Conservation (phyloP, 1,140 invertebrate species). For the Anastrepha obliqua region DNA sequence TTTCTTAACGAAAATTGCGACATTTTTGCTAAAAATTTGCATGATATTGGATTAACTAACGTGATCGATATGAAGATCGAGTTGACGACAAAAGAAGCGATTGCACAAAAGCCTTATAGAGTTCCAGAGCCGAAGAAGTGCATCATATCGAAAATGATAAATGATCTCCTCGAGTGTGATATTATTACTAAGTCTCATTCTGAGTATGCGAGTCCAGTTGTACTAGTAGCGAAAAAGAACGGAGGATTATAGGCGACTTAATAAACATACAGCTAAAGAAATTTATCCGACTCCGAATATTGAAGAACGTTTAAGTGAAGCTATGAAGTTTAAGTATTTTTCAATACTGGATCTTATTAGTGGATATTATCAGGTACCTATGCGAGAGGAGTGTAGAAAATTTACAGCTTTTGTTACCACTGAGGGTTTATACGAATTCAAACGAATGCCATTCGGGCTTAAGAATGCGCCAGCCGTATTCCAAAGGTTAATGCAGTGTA, state of each 20-base stretch:
- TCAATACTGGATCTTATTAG: too few relatives aligned
- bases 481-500: conserved; percentile 61
- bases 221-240: too few relatives aligned
- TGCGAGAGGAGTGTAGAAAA: too few relatives aligned
- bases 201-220: conserved; percentile 1
- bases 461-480: conserved; percentile 65
- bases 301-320: too few relatives aligned
- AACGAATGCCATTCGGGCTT: conserved; percentile 73
- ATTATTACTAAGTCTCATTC: too few relatives aligned
- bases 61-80: conserved; percentile 24
- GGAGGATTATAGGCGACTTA: too few relatives aligned
- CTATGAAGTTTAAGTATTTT: too few relatives aligned
- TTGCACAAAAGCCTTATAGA: conserved; percentile 51
- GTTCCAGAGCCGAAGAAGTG: conserved; percentile 53
- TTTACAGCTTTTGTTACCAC: conserved; percentile 50
- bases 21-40: neutral
- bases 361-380: too few relatives aligned
- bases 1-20: conserved; percentile 13
- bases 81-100: neutral
- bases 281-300: too few relatives aligned
- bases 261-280: too few relatives aligned
- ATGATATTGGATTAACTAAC: neutral
- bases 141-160: neutral
- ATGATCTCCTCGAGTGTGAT: too few relatives aligned
- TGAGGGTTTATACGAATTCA: conserved; percentile 75